A percentile compares a stretch with the other conserved stretches of the same genome.
These are phyloP conservation scores for Caenorhabditis wallacei DNA, from an alignment of 2,888 invertebrate species.

Conservation along the genomic window DNA sequence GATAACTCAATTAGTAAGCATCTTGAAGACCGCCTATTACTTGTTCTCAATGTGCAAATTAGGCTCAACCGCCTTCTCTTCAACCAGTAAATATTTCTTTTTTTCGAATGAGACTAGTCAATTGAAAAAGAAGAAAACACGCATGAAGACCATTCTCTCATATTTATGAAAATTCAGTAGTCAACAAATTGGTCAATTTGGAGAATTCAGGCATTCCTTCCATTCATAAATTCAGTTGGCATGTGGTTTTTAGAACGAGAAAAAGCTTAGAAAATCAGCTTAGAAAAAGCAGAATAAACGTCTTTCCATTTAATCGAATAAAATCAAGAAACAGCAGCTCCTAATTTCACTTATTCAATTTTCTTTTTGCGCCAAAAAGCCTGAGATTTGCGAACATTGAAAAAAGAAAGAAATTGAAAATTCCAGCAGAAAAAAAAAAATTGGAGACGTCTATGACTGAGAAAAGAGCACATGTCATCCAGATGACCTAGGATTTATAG, in stretches of 20 bases:
- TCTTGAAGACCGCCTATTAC: slow-evolving; percentile 46
- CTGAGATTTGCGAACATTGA: neutral
- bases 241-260: slow-evolving; percentile 2
- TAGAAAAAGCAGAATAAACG: slow-evolving; percentile 1
- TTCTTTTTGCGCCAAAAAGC: neutral
- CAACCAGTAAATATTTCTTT: slow-evolving; percentile 38
- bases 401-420: neutral
- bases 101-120: neutral
- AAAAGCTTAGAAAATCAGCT: slow-evolving; percentile 4
- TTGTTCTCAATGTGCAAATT: slow-evolving; percentile 60
- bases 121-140: slow-evolving; percentile 20
- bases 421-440: too few species aligned
- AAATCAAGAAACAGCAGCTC: slow-evolving; percentile 35
- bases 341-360: slow-evolving; percentile 11
- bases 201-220: slow-evolving; percentile 34
- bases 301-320: slow-evolving; percentile 36
- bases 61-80: slow-evolving; percentile 6
- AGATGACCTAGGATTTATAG: slow-evolving; percentile 53
- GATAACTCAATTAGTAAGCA: slow-evolving; percentile 55
- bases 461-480: slow-evolving; percentile 44
- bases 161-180: slow-evolving; percentile 32
- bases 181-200: slow-evolving; percentile 22
- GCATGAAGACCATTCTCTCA: slow-evolving; percentile 18
- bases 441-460: slow-evolving; percentile 3
- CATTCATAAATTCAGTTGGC: slow-evolving; percentile 36